A percentile compares a stretch with the other conserved stretches of the same genome.
Conservation (phyloP, 2,797 vertebrate species). For the Sebastolobus alascanus region DNA sequence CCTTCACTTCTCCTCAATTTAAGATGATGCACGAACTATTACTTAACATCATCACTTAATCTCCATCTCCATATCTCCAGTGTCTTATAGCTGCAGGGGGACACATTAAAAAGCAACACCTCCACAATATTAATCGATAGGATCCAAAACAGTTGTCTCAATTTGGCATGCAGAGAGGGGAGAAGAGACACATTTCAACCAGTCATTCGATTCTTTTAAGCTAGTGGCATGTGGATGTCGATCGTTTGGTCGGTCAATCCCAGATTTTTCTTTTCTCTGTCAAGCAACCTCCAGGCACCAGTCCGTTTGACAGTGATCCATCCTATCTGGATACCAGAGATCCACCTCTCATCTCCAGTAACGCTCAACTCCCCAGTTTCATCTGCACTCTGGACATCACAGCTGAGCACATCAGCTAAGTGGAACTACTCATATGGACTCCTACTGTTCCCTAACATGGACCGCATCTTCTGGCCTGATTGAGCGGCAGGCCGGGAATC, state of each 20-base stretch:
- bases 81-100: neutral
- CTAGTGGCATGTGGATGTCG: neutral
- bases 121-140: neutral
- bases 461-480: neutral
- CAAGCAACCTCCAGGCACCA: neutral
- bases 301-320: neutral
- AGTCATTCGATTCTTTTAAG: neutral
- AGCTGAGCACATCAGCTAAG: neutral
- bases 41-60: slow-evolving; percentile 4
- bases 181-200: neutral
- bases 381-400: neutral
- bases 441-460: neutral
- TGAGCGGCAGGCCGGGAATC: neutral
- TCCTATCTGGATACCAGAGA: neutral
- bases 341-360: neutral
- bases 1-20: neutral
- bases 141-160: neutral
- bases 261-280: neutral
- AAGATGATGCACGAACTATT: slow-evolving; percentile 3
- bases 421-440: neutral
- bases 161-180: neutral
- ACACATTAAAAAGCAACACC: neutral
- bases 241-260: neutral
- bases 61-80: neutral
- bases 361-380: neutral